Conservation (phyloP, 2,113 vertebrate species). For the Malurus cyaneus region DNA sequence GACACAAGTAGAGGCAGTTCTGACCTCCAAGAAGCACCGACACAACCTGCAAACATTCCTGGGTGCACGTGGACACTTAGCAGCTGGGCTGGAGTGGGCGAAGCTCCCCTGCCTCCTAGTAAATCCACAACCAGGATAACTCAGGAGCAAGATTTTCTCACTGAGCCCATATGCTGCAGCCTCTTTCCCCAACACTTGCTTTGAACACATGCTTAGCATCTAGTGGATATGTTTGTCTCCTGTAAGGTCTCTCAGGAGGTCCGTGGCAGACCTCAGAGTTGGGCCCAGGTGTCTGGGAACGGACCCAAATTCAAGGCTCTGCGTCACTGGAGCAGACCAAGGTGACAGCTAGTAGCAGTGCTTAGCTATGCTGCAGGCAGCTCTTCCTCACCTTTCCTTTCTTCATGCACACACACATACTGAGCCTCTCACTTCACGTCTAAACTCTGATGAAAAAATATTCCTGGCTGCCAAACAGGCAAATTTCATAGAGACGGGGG, state of each 20-base stretch:
- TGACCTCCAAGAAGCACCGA: not conserved
- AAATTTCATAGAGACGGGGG: not conserved
- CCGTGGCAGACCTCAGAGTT: not conserved
- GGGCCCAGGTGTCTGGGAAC: not conserved
- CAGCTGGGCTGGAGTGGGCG: not conserved
- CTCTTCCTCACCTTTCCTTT: not conserved
- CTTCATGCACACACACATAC: not conserved
- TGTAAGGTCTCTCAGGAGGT: not conserved
- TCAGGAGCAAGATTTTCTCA: not conserved
- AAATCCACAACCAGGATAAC: not conserved
- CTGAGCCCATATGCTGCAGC: not conserved
- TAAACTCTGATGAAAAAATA: not conserved
- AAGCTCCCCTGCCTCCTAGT: not conserved
- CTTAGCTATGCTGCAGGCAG: not conserved
- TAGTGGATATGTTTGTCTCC: not conserved
- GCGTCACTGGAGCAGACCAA: not conserved
- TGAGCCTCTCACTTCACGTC: not conserved
- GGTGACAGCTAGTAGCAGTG: not conserved
- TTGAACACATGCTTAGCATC: not conserved
- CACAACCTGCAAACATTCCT: not conserved
- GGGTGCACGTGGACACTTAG: accelerated
- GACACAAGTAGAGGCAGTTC: accelerated
- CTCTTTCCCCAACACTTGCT: not conserved
- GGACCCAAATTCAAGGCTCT: not conserved
- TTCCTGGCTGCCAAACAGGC: not conserved